phyloP scores from a whole-genome alignment of 2,888 invertebrate genomes.

The Thysanoteuthis rhombus region DNA sequence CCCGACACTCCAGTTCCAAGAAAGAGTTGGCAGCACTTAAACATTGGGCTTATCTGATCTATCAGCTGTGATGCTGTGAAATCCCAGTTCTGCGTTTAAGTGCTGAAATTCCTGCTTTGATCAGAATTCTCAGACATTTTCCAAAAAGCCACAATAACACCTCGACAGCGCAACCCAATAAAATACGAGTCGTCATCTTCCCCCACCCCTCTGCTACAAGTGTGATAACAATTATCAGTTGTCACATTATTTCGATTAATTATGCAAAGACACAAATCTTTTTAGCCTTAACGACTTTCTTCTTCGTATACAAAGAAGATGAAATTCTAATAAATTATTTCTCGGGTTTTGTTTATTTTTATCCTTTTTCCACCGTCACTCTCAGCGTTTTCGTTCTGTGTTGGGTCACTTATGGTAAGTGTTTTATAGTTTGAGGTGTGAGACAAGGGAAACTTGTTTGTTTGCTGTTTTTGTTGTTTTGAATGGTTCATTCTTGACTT shows the following conservation, averaged over 20 bases:
- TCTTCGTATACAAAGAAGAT: not conserved
- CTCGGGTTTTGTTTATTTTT: not conserved
- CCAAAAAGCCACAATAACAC: not conserved
- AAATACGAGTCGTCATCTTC: not conserved
- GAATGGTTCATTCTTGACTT: not conserved
- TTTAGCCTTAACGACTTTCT: not conserved
- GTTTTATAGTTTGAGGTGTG: not conserved
- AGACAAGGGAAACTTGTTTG: not conserved
- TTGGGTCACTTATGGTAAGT: not conserved
- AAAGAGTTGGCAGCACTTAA: not conserved
- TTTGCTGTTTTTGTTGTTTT: not conserved
- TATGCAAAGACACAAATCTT: not conserved
- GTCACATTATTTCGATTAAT: conserved; percentile 12
- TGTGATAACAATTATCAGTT: conserved; percentile 12
- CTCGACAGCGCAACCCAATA: not conserved
- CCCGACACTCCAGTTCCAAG: not conserved
- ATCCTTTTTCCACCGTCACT: not conserved
- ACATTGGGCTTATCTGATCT: not conserved
- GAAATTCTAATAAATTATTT: not conserved
- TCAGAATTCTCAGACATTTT: not conserved
- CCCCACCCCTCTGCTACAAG: not conserved
- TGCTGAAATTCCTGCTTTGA: not conserved
- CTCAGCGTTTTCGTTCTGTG: not conserved
- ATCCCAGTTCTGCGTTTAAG: not conserved
- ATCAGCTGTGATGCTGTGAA: not conserved